Percentiles rank a stretch among this genome's conserved stretches.
phyloP scores from a whole-genome alignment of 2,888 invertebrate species.

The Lissonota sp. region DNA sequence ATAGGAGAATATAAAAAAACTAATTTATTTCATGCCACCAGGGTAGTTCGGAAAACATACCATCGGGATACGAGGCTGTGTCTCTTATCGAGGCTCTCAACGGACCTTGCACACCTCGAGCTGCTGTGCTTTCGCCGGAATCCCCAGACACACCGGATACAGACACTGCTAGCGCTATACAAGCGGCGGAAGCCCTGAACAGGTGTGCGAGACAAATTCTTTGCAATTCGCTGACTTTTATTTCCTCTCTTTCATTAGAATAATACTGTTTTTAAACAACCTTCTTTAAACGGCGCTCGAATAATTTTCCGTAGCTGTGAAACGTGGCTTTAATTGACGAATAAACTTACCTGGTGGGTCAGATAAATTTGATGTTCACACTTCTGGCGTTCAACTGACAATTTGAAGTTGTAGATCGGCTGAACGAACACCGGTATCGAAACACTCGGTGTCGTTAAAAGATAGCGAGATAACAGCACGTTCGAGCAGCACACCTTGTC shows the following conservation, averaged over 20 bases:
- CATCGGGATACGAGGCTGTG: conserved; percentile 96
- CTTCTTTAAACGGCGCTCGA: not conserved
- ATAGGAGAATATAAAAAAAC: not conserved
- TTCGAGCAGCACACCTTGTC: conserved; percentile 78
- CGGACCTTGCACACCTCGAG: conserved; percentile 90
- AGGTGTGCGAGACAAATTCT: conserved; percentile 77
- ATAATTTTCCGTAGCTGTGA: conserved; percentile 3
- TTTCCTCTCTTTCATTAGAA: not conserved
- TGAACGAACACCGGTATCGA: conserved; percentile 79
- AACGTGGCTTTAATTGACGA: conserved; percentile 34
- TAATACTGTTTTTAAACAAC: not conserved
- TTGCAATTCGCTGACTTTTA: conserved; percentile 10
- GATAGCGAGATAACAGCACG: conserved; percentile 74
- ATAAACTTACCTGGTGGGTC: conserved; percentile 21
- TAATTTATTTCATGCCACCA: conserved; percentile 73
- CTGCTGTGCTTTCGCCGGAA: conserved; percentile 82
- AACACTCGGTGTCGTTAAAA: conserved; percentile 75
- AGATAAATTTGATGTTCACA: not conserved
- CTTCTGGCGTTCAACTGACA: no score
- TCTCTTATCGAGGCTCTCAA: conserved; percentile 98
- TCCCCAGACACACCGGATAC: conserved; percentile 87
- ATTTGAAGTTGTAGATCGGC: conserved; percentile 72
- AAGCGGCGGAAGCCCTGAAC: conserved; percentile 90
- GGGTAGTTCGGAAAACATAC: conserved; percentile 93
- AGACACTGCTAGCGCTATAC: conserved; percentile 86